These are phyloP conservation scores for Microtus agrestis DNA, from an alignment of 2,797 vertebrate genomes.

Conservation along the genomic window DNA sequence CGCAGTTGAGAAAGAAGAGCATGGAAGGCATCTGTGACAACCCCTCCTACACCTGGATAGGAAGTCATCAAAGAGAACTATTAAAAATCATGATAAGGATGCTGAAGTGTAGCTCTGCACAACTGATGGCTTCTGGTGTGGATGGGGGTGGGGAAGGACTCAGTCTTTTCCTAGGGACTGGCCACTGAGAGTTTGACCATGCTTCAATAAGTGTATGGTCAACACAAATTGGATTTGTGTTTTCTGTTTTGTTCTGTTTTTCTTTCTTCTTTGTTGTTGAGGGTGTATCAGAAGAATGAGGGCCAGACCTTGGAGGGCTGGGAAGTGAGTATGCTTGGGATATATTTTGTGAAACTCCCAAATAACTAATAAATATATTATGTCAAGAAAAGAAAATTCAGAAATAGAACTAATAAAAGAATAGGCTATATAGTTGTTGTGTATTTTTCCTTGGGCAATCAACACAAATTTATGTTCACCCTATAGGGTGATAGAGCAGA, in stretches of 20 bases:
- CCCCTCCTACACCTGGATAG: neutral
- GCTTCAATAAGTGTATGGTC: neutral
- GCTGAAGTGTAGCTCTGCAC: neutral
- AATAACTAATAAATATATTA: neutral
- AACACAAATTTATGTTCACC: neutral
- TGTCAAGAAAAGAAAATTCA: neutral
- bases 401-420: neutral
- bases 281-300: neutral
- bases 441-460: neutral
- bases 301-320: neutral
- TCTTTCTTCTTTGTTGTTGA: neutral
- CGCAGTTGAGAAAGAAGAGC: neutral
- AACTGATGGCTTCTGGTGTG: neutral
- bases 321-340: neutral
- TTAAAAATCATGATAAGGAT: neutral
- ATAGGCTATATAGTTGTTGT: neutral
- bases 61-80: neutral
- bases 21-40: neutral
- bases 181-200: neutral
- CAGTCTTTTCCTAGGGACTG: neutral
- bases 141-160: neutral
- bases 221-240: neutral
- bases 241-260: neutral
- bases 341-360: neutral
- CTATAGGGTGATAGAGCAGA: neutral